Percentiles rank a stretch among this genome's conserved stretches.
phyloP scores from a whole-genome alignment of 2,888 invertebrate genomes.

The Caenorhabditis sulstoni region DNA sequence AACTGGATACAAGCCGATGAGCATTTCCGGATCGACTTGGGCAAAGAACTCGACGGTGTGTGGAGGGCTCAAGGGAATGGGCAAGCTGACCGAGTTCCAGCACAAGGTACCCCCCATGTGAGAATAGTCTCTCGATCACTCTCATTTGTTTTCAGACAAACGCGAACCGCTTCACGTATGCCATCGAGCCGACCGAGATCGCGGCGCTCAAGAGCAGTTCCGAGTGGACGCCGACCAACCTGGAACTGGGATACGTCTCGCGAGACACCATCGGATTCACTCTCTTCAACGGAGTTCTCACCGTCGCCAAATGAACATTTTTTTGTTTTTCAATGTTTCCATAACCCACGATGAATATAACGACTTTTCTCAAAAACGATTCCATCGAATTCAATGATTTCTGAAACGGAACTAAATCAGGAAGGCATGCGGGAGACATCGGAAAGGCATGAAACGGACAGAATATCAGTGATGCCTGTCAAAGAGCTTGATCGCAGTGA shows the following conservation, averaged over 20 bases:
- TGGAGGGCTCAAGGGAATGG: conserved; percentile 42
- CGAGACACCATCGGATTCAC: conserved; percentile 20
- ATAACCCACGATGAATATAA: too few relatives aligned
- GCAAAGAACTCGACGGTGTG: conserved; percentile 1
- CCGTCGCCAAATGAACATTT: conserved; percentile 1
- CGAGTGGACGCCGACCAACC: not conserved
- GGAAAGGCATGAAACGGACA: too few relatives aligned
- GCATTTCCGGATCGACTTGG: not conserved
- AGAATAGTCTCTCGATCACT: not conserved
- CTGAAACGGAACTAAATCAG: too few relatives aligned
- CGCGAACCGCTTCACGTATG: conserved; percentile 1
- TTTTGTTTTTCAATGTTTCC: not conserved
- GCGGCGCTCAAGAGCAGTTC: not conserved
- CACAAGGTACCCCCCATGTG: not conserved
- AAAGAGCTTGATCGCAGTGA: too few relatives aligned
- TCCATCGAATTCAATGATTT: too few relatives aligned
- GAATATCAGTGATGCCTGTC: too few relatives aligned
- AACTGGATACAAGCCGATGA: not conserved
- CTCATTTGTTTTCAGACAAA: not conserved
- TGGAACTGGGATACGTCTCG: conserved; percentile 12
- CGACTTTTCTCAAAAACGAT: too few relatives aligned
- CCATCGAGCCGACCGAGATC: conserved; percentile 4
- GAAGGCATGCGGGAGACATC: too few relatives aligned
- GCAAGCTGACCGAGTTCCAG: conserved; percentile 1
- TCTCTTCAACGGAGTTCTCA: conserved; percentile 14